Base-by-base conservation (phyloP, 2,888 invertebrate species). In the Limenitis camilla region DNA sequence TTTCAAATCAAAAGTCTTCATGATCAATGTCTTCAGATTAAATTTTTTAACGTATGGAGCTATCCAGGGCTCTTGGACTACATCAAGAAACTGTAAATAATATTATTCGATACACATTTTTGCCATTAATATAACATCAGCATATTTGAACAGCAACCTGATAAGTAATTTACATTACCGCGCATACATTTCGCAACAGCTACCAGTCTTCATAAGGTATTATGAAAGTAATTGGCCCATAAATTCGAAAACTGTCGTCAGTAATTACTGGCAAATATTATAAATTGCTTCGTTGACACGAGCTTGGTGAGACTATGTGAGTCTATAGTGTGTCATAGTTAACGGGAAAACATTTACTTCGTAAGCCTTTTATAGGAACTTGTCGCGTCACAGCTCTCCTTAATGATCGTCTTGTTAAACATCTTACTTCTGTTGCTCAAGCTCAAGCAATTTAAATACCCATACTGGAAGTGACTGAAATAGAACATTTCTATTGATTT, bases 291-390 rank as follows among this genome's bases (percentile, higher is more conserved):
- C 60, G 63, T 59, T 63, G 60, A 58, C 64, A 62, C 59, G 53
- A 62, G 59, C 59, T 55, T 59, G 61, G 50, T 63, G 19, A 19
- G 3, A 3, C 65, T 65, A 65, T 74, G 74, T 68, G 47, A 48
- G 19, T 70, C 70, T 71, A 70, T 67, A 50, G 64, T 66, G 65
- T 72, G 68, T 71, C 72, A 69, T 64, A 69, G 63, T 67, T 76
- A 76, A 78, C 74, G 74, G 74, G 68, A 74, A 69, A 72, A 67
- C 66, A 68, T 63, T 69, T 61, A 66, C 65, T 67, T 66, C 63
- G 63, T 65, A 46, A 64, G 59, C 73, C 76, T 71, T 77, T 66
- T 76, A 76, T 62, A 74, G 72, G 57, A 70, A 72, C 69, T 68
- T 60, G 73, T 69, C 62, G 63, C 65, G 63, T 62, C 61, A 55